phyloP scores from a whole-genome alignment of 2,113 vertebrate genomes.

The Ardeotis arabs region DNA sequence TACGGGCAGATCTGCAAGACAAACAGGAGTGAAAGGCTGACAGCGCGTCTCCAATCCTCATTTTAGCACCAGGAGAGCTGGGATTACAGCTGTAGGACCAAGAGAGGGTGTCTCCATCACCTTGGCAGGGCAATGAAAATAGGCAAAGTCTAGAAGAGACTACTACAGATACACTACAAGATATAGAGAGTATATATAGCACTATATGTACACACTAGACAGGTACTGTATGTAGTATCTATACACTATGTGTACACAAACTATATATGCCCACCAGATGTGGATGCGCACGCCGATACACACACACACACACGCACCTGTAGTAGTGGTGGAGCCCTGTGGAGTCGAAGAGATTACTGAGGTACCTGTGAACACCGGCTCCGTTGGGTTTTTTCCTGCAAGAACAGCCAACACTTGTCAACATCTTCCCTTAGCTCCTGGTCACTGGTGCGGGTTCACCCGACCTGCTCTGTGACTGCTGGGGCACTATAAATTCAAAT shows the following conservation, averaged over 20 bases:
- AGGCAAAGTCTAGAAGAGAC: background rate
- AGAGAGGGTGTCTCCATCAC: background rate
- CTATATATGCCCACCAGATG: fast-evolving
- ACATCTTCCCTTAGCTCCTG: background rate
- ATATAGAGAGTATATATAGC: no score
- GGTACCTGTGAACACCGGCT: background rate
- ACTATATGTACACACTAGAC: background rate
- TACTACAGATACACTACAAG: no score
- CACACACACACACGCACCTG: background rate
- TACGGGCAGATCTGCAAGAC: background rate
- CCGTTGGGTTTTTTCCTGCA: background rate
- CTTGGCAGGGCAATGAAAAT: background rate
- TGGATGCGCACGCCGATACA: background rate
- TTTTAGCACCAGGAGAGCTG: background rate
- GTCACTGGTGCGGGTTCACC: fast-evolving
- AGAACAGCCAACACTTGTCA: background rate
- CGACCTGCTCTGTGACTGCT: fast-evolving
- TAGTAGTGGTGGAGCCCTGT: background rate
- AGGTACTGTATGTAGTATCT: fast-evolving
- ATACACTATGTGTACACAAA: no score
- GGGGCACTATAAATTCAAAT: background rate
- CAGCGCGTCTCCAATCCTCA: background rate
- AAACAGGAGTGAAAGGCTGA: background rate
- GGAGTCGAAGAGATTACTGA: background rate
- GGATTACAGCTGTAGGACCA: background rate